phyloP scores from a whole-genome alignment of 2,797 vertebrate species.

The Labeo calbasu region DNA sequence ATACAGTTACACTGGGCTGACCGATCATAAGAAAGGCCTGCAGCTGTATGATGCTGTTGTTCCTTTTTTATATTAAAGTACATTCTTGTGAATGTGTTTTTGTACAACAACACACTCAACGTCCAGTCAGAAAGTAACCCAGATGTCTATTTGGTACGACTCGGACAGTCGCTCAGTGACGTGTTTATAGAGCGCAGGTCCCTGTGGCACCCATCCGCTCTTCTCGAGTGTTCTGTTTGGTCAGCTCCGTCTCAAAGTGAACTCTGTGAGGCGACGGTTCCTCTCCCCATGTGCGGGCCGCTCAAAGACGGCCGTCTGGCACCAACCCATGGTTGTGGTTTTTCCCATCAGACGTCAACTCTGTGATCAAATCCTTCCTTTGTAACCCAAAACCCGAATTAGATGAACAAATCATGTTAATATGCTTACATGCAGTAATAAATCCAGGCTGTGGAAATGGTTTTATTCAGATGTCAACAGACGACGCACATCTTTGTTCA shows the following conservation, averaged over 20 bases:
- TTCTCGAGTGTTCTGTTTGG: background rate
- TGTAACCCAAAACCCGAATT: slow-evolving; percentile 45
- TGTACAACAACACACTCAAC: background rate
- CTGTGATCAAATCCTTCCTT: slow-evolving; percentile 39
- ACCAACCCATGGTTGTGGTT: slow-evolving; percentile 15
- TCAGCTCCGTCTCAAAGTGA: background rate
- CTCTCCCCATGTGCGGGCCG: background rate
- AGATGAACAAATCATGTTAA: slow-evolving; percentile 46
- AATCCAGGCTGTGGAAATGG: slow-evolving; percentile 43
- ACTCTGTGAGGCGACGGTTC: background rate
- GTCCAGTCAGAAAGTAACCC: background rate
- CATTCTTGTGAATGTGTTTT: background rate
- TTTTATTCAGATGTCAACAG: slow-evolving; percentile 43
- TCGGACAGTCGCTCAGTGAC: background rate
- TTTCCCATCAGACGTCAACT: slow-evolving; percentile 40
- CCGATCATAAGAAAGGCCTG: background rate
- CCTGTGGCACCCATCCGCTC: background rate
- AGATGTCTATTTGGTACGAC: background rate
- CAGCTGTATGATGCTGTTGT: background rate
- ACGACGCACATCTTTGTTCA: slow-evolving; percentile 39
- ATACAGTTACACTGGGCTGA: no score
- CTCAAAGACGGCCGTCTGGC: background rate
- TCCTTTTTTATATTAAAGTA: background rate
- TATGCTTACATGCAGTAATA: slow-evolving; percentile 45
- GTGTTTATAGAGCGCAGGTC: background rate